Conservation (phyloP, 2,113 vertebrate species). For the Podiceps cristatus region DNA sequence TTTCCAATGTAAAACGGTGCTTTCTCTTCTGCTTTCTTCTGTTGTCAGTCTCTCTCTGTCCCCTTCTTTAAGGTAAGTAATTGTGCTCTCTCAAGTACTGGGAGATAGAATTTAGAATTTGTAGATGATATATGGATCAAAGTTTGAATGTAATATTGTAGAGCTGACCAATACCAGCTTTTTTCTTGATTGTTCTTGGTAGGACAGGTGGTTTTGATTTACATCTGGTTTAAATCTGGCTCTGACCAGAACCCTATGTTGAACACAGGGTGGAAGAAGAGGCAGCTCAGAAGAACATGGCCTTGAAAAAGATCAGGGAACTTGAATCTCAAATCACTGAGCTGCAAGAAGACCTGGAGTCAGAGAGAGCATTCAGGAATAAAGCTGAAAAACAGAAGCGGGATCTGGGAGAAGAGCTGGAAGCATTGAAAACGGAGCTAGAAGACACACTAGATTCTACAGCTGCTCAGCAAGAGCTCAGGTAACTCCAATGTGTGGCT, state of each 20-base stretch:
- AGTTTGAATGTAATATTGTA: not conserved
- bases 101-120: not conserved
- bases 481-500: slow-evolving; percentile 75
- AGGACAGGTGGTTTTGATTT: not conserved
- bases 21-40: slow-evolving; percentile 52
- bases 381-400: slow-evolving; percentile 97
- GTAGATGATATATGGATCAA: not conserved
- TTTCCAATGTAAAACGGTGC: not conserved
- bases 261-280: slow-evolving; percentile 92
- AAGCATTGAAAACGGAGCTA: slow-evolving; percentile 95
- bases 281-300: slow-evolving; percentile 92
- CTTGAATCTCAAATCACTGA: slow-evolving; percentile 95
- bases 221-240: not conserved
- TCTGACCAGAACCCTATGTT: slow-evolving; percentile 9
- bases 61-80: slow-evolving; percentile 16
- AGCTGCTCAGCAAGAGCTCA: slow-evolving; percentile 94
- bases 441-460: slow-evolving; percentile 97
- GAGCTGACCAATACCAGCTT: not conserved
- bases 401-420: slow-evolving; percentile 96
- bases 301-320: slow-evolving; percentile 96
- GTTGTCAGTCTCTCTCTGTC: slow-evolving; percentile 24
- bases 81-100: not conserved
- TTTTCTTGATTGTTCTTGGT: not conserved
- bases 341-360: slow-evolving; percentile 94
- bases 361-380: slow-evolving; percentile 86